Evolutionary conservation across 2,797 vertebrate species (phyloP).

Genomic region (Coracias cyanogaster): DNA sequence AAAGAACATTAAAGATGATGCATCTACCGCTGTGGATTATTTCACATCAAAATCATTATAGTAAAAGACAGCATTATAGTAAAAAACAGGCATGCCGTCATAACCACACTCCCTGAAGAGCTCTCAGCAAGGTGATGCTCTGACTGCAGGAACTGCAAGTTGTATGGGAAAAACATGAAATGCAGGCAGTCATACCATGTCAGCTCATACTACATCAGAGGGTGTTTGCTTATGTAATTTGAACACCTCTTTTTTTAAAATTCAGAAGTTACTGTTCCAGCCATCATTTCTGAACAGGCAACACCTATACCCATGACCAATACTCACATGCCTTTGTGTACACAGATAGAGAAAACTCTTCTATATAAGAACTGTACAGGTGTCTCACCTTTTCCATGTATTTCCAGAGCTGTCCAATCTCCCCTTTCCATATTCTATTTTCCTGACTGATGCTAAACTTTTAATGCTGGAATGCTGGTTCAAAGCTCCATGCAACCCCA

Average conservation of each 20-base stretch:
- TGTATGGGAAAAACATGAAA: neutral
- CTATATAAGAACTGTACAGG: neutral
- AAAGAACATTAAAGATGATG: neutral
- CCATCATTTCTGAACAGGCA: neutral
- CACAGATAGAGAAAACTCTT: neutral
- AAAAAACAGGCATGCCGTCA: neutral
- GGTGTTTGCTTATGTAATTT: neutral
- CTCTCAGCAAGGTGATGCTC: neutral
- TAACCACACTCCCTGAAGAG: neutral
- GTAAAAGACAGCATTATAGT: neutral
- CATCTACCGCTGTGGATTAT: neutral
- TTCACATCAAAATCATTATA: neutral
- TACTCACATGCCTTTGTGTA: neutral
- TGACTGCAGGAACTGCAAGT: neutral
- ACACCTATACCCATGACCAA: neutral
- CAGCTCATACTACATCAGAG: neutral
- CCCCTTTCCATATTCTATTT: neutral
- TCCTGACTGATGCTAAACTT: neutral
- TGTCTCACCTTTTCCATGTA: neutral
- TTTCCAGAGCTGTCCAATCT: neutral
- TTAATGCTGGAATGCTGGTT: neutral
- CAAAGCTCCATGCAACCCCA: neutral
- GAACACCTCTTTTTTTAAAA: neutral
- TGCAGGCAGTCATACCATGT: neutral
- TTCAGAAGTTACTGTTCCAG: neutral